Base-by-base conservation (phyloP, 2,113 vertebrate species). In the Strigops habroptila region DNA sequence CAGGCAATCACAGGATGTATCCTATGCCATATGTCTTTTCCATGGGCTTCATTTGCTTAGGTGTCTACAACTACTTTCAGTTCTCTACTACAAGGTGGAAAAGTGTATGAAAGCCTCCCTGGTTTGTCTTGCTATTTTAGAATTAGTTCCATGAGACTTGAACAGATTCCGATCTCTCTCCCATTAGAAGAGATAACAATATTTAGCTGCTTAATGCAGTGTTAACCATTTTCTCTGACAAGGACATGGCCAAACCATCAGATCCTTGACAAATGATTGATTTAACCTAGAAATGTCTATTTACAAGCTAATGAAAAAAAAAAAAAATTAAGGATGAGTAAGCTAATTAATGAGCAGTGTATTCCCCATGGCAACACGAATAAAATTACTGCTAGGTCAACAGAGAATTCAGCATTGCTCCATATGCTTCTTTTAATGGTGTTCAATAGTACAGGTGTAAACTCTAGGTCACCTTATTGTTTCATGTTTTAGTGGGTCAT, bases 261-360 rank as follows among this genome's bases (percentile, higher is more conserved):
- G 64, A 88, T 94, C 31, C 80, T 91, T 95, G 91, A 95, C 74
- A 95, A 93, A 83, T 94, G 68, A 95, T 82, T 93, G 92, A 92
- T 96, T 92, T 81, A 91, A 77, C 80, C 63, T 82, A 89, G 59
- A 95, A 86, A 65, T 91, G 16, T 80, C 81, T 93, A 84, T 93
- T 93, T 92, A 89, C 63, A 93, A 92, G 63, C n/a, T 55, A 92
- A 83, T 82, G 68, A 25, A 79, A 85, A 86, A 93, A 52, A 57
- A 22, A 59, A 59, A 90, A 80, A 62, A 86, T 46, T 91, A 91
- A 86, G 71, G 52, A 80, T 79, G 37, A 93, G 24, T 91, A 91
- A 91, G 91, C 62, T 89, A 89, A 93, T 95, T 94, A 96, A 89
- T 91, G 68, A 91, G 19, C 44, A 92, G 37, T 86, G 65, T 82